Evolutionary conservation across 1,140 invertebrate genomes (phyloP).

Genomic region (Magallana ariakensis): DNA sequence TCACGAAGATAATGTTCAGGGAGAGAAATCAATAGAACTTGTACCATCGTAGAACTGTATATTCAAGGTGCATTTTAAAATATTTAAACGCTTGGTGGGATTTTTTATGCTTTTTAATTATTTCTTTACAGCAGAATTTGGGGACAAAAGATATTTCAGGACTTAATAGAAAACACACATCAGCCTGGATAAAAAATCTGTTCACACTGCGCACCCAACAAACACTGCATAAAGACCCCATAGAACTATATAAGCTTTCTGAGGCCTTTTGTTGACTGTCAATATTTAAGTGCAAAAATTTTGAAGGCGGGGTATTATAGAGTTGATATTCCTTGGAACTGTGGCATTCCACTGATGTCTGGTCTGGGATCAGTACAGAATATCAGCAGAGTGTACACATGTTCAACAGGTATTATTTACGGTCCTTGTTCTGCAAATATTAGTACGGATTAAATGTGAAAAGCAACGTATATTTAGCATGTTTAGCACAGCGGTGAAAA

Average conservation of each 20-base stretch:
- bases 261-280: not conserved
- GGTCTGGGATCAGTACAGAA: not conserved
- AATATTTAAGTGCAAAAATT: not conserved
- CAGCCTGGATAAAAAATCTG: not conserved
- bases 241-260: not conserved
- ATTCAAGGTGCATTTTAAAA: not conserved
- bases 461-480: constrained; percentile 2
- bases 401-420: constrained; percentile 28
- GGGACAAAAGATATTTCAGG: not conserved
- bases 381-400: not conserved
- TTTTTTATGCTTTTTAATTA: constrained; percentile 4
- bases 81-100: not conserved
- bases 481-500: constrained; percentile 1
- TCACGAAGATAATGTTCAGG: not conserved
- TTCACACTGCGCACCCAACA: not conserved
- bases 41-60: not conserved
- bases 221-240: not conserved
- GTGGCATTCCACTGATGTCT: constrained; percentile 4
- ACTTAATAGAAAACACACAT: not conserved
- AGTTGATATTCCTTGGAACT: not conserved
- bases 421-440: not conserved
- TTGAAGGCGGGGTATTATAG: not conserved
- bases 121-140: not conserved
- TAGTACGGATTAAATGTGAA: constrained; percentile 4
- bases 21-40: constrained; percentile 1